Percentiles rank a stretch among this genome's conserved stretches.
Evolutionary conservation across 2,888 invertebrate species (phyloP).

Genomic region (Himalopsyche kuldschensis): DNA sequence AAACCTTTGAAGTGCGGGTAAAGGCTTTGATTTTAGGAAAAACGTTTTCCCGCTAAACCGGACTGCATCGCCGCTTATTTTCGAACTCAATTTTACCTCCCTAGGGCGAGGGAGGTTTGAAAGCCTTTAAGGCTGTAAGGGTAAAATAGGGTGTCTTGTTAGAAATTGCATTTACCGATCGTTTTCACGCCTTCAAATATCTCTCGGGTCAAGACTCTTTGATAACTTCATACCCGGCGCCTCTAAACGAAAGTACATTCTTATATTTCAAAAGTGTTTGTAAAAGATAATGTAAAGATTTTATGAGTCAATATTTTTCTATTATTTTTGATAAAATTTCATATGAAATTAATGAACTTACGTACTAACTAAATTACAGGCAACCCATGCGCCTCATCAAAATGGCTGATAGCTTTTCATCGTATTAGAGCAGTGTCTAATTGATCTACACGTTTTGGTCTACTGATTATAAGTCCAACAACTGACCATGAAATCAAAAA

Average conservation of each 20-base stretch:
- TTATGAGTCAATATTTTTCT: no score
- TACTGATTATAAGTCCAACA: no score
- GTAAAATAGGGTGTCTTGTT: background rate
- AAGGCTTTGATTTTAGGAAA: background rate
- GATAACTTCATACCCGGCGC: slow-evolving; percentile 9
- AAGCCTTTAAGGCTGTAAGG: background rate
- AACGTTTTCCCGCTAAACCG: background rate
- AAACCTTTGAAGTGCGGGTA: slow-evolving; percentile 11
- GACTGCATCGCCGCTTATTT: slow-evolving; percentile 13
- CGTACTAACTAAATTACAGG: no score
- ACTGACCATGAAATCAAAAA: no score
- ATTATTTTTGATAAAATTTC: no score
- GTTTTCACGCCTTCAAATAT: slow-evolving; percentile 29
- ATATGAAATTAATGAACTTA: no score
- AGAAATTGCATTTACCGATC: slow-evolving; percentile 35
- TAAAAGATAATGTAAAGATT: no score
- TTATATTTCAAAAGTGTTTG: background rate
- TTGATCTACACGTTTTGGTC: no score
- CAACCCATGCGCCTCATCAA: no score
- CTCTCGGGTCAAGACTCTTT: slow-evolving; percentile 24
- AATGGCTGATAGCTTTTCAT: no score
- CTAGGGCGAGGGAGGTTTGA: slow-evolving; percentile 1
- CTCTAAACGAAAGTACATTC: background rate
- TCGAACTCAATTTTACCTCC: slow-evolving; percentile 25
- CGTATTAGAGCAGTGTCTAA: no score